These are phyloP conservation scores for Colostygia pectinataria DNA, from an alignment of 2,888 invertebrate genomes.

Conservation along the genomic window DNA sequence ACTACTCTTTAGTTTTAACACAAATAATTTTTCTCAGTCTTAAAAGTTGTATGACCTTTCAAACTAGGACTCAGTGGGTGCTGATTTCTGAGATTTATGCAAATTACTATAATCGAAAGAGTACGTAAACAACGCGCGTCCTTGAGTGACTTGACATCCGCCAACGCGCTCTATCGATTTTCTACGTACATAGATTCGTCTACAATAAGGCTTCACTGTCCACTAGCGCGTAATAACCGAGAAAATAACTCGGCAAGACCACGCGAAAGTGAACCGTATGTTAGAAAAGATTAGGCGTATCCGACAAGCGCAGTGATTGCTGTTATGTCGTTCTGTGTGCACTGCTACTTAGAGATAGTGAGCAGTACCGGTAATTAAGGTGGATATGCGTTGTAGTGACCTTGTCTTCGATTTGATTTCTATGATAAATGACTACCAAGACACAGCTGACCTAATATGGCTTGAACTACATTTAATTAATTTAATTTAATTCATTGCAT, in stretches of 20 bases:
- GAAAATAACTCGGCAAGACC: background rate
- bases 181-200: constrained; percentile 70
- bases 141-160: constrained; percentile 66
- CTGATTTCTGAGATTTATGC: constrained; percentile 27
- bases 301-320: background rate
- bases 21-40: too few species aligned
- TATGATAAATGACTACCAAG: constrained; percentile 17
- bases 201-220: constrained; percentile 73
- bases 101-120: constrained; percentile 42
- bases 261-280: constrained; percentile 41
- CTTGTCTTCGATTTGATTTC: constrained; percentile 58
- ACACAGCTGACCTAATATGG: constrained; percentile 10
- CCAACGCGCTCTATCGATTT: constrained; percentile 74
- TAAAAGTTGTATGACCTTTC: too few species aligned
- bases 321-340: constrained; percentile 34
- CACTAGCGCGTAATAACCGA: constrained; percentile 41
- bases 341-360: constrained; percentile 43
- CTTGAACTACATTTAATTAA: too few species aligned
- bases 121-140: constrained; percentile 53
- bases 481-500: too few species aligned
- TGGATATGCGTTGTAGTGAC: constrained; percentile 36
- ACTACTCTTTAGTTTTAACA: too few species aligned
- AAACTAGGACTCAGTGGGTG: too few species aligned
- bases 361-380: constrained; percentile 58
- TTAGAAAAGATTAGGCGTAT: constrained; percentile 19